These are phyloP conservation scores for Hypanus sabinus DNA, from an alignment of 2,113 vertebrate species.

Conservation along the genomic window DNA sequence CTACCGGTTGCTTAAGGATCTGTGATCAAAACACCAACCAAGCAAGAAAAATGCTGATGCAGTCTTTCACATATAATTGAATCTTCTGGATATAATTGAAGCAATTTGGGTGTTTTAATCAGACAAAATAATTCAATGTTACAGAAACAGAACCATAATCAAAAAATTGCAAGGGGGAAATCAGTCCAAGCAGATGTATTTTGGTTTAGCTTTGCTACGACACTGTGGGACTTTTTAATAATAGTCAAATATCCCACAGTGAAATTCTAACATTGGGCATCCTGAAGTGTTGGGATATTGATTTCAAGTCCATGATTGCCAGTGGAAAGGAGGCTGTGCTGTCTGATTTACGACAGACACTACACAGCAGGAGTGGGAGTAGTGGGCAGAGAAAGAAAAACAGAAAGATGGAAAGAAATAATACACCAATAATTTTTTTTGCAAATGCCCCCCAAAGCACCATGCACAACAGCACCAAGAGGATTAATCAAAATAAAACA, in stretches of 20 bases:
- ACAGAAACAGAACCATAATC: constrained; percentile 95
- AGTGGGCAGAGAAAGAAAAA: no score
- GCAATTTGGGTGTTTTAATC: constrained; percentile 72
- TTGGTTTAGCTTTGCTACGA: background rate
- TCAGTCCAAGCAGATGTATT: constrained; percentile 29
- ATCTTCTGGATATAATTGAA: constrained; percentile 31
- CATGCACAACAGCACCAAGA: background rate
- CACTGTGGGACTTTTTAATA: background rate
- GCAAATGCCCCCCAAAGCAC: background rate
- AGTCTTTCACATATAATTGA: constrained; percentile 32
- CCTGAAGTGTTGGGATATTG: background rate
- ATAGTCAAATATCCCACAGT: background rate
- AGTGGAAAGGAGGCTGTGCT: background rate
- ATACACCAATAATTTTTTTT: background rate
- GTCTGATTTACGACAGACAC: background rate
- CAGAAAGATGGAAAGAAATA: background rate
- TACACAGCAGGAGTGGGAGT: no score
- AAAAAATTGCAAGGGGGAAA: constrained; percentile 59
- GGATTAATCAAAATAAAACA: no score
- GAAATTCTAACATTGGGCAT: background rate
- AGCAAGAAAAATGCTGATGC: constrained; percentile 6
- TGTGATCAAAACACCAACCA: background rate
- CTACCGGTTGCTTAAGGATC: background rate
- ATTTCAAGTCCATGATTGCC: background rate
- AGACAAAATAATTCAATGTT: constrained; percentile 87